A percentile compares a stretch with the other conserved stretches of the same genome.
Conservation (phyloP, 2,888 invertebrate genomes). For the Rhodophaea formosa region DNA sequence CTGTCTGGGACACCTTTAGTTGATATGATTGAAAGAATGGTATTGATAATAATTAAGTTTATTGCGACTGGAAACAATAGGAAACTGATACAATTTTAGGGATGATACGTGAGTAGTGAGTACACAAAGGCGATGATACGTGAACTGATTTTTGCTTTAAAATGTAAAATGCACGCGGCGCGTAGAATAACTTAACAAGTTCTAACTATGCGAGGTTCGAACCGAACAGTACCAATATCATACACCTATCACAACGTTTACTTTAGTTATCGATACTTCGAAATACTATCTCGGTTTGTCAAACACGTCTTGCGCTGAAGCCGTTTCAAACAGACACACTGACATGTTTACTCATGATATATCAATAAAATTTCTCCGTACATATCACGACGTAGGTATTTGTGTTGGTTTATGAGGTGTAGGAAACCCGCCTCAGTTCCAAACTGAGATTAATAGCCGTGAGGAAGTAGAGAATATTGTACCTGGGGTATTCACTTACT, state of each 20-base stretch:
- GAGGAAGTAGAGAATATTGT: background rate
- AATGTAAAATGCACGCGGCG: too few species aligned
- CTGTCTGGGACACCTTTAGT: too few species aligned
- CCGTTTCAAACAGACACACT: background rate
- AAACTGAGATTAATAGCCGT: slow-evolving; percentile 1
- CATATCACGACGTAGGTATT: background rate
- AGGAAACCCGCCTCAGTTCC: background rate
- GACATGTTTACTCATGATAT: slow-evolving; percentile 3
- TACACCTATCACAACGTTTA: background rate
- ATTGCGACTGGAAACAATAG: too few species aligned
- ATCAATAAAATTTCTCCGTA: slow-evolving; percentile 8
- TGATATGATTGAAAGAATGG: too few species aligned
- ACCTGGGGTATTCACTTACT: background rate
- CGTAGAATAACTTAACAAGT: too few species aligned
- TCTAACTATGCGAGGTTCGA: too few species aligned
- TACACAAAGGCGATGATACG: too few species aligned
- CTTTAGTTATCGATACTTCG: background rate
- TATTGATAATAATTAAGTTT: too few species aligned
- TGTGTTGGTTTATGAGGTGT: background rate
- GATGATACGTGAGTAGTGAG: too few species aligned
- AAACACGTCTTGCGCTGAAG: slow-evolving; percentile 3
- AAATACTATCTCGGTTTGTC: background rate
- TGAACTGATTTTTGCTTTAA: too few species aligned
- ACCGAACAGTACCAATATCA: background rate
- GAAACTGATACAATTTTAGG: too few species aligned